phyloP scores from a whole-genome alignment of 2,113 vertebrate genomes.

The Grus americana region DNA sequence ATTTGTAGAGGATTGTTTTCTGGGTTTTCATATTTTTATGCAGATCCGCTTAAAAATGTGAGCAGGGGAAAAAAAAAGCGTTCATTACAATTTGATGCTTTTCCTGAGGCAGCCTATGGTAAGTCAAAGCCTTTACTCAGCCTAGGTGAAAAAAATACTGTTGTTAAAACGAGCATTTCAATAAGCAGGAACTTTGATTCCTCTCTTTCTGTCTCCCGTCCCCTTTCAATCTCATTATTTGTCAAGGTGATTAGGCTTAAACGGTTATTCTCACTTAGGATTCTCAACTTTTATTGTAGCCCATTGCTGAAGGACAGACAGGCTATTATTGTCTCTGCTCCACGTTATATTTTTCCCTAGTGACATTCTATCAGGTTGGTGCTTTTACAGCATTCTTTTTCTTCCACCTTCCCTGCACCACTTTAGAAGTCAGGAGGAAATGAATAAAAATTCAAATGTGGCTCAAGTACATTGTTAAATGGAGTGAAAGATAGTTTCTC shows the following conservation, averaged over 20 bases:
- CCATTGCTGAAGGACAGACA: conserved; percentile 43
- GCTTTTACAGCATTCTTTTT: not conserved
- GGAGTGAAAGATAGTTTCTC: not conserved
- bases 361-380: conserved; percentile 35
- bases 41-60: conserved; percentile 23
- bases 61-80: not conserved
- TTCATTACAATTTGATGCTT: conserved; percentile 21
- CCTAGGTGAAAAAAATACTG: conserved; percentile 12
- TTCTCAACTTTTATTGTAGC: conserved; percentile 23
- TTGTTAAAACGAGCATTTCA: not conserved
- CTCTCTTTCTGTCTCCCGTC: not conserved
- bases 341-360: conserved; percentile 18
- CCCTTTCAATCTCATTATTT: conserved; percentile 4
- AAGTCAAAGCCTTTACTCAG: not conserved
- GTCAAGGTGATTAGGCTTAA: conserved; percentile 17
- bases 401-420: not conserved
- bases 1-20: conserved; percentile 50
- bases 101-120: not conserved
- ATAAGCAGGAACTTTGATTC: conserved; percentile 20
- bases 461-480: not conserved
- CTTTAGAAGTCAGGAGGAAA: conserved; percentile 30
- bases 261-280: conserved; percentile 4
- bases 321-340: conserved; percentile 31
- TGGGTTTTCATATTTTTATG: conserved; percentile 19
- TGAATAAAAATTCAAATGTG: not conserved